Base-by-base conservation (phyloP, 2,113 vertebrate genomes). In the Vulpes vulpes region DNA sequence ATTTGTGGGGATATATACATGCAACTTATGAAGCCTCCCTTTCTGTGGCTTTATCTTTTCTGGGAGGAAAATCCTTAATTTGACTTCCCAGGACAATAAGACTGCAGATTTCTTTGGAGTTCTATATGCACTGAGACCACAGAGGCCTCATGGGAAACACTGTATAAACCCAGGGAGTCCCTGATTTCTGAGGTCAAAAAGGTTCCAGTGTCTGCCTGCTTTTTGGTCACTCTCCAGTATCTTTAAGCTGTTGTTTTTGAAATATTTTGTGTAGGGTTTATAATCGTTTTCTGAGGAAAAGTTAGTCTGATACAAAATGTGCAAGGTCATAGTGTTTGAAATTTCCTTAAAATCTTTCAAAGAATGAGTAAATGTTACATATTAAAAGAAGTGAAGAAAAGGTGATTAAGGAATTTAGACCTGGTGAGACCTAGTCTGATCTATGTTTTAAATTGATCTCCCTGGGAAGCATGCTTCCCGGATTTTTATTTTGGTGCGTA, bases 271-370 rank as follows among this genome's bases (percentile, higher is more conserved):
- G 62, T 32, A 89, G 6, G 55, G 35, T 64, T 94, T 87, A 30
- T 89, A 22, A 64, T 81, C 88, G 30, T 78, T 96, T 94, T 60
- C 60, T 17, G 53, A 74, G 51, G 30, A 80, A 43, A 65, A 16
- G 32, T 43, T 94, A 32, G 43, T 62, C n/a, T 89, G 59, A 90
- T 67, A 57, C 6, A 94, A 74, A 59, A 55, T 20, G 20, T 88
- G 60, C 38, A 43, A 80, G 59, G 60, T 85, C 57, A 67, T 64
- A 71, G 71, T 10, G 73, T 55, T 60, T 87, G 57, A 62, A 95
- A 76, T 95, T 81, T 27, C 79, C 62, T 62, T 89, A 62, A 53
- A 90, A 76, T 8, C 8, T 89, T 90, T 95, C 73, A 69, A 69
- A 83, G 62, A 35, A 60, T n/a, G 19, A 95, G 43, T 64, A 81